Evolutionary conservation across 2,888 invertebrate species (phyloP), one percentile per base, ranked within the genome.

Genomic region (Holacanthella duospinosa): DNA sequence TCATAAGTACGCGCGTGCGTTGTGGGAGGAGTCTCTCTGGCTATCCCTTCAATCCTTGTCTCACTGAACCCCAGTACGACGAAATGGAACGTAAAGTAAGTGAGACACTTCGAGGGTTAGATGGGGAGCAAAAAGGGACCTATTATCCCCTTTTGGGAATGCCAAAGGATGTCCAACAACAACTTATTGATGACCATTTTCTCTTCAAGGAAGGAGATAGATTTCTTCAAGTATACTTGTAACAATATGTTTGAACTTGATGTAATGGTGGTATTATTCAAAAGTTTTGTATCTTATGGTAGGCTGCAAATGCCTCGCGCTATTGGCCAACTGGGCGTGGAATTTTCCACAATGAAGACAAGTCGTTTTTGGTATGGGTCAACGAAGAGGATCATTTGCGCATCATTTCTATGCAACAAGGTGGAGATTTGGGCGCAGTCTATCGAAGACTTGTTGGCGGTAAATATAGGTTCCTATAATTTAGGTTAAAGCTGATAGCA

Each of bases 331-430:
- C 77, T 65, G 83, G 55, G 4, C 55, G 55, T 27, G 55, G 55
- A 6, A 55, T 55, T 26, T 55, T 55, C n/a, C 55, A 55, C 27
- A 82, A 82, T 75, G 77, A 77, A 62, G 74, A 76, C 72, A 80
- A 80, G 75, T 80, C 79, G 64, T 81, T 82, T 78, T 76, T 75
- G 64, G 74, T 81, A 64, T 81, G 81, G 80, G 75, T 76, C 68
- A 81, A 81, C 73, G 81, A 82, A 74, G 81, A 81, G 74, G 81
- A 81, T 73, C 81, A 81, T 74, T 76, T 80, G 71, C 77, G 81
- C 61, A 78, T 81, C 73, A 81, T 81, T 74, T 80, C 80, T 68
- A 81, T 81, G 81, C 78, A 81, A 74, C 76, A 75, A 74, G 81
- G 79, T 64, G 79, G 79, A 61, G 77, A 79, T 73, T 75, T 79